Conservation (phyloP, 2,888 invertebrate genomes). For the Margaritifera margaritifera region DNA sequence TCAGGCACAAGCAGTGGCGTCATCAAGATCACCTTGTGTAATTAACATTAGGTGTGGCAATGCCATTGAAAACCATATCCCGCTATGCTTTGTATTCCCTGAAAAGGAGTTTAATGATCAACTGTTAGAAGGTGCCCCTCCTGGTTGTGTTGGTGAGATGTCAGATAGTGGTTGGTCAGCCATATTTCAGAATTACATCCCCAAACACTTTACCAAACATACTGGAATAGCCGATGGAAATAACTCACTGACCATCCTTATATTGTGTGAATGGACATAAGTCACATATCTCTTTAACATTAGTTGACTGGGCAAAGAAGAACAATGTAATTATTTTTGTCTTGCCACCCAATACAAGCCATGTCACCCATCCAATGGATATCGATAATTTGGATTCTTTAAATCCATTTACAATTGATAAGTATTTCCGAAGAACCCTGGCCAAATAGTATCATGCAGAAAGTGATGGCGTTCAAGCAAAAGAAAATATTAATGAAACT, state of each 20-base stretch:
- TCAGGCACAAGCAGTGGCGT: too few species aligned
- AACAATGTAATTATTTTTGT: not conserved
- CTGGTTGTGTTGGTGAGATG: constrained; percentile 8
- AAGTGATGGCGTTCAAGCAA: too few species aligned
- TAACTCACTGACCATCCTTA: not conserved
- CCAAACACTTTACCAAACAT: constrained; percentile 7
- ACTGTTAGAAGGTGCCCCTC: not conserved
- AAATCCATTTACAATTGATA: too few species aligned
- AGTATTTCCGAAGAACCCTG: too few species aligned
- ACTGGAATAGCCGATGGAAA: constrained; percentile 1
- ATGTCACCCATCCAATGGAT: too few species aligned
- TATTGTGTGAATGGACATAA: constrained; percentile 16
- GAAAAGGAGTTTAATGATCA: constrained; percentile 13
- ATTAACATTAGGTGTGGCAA: constrained; percentile 12
- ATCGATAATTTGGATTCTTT: too few species aligned
- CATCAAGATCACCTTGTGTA: not conserved
- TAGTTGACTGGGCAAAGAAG: not conserved
- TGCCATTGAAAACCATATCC: constrained; percentile 7
- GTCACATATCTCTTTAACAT: not conserved
- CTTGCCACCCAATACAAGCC: not conserved
- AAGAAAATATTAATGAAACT: too few species aligned
- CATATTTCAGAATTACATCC: constrained; percentile 10
- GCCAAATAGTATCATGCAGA: too few species aligned
- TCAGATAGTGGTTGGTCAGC: constrained; percentile 13
- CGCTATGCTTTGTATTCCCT: not conserved